Conservation (phyloP, 2,888 invertebrate genomes). For the Sepioteuthis lessoniana region DNA sequence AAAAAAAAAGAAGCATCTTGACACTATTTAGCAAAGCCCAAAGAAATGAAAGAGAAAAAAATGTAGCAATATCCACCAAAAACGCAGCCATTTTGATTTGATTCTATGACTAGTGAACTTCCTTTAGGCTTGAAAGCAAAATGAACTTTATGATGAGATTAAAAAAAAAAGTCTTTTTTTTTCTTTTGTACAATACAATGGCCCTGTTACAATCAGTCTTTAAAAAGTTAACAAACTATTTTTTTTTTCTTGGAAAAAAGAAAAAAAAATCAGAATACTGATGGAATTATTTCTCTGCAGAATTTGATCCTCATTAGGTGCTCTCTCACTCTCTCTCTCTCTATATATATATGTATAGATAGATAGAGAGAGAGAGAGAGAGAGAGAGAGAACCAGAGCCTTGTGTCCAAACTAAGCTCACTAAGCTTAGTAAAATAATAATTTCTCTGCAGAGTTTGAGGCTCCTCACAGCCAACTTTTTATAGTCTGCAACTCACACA, state of each 20-base stretch:
- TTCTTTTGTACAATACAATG: background rate
- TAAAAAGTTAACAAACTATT: background rate
- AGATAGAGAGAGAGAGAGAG: too few relatives aligned
- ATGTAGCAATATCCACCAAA: background rate
- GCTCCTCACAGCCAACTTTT: background rate
- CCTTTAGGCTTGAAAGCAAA: too few relatives aligned
- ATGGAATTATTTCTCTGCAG: background rate
- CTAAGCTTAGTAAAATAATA: background rate
- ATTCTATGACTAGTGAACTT: background rate
- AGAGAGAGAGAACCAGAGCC: too few relatives aligned
- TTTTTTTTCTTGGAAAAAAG: too few relatives aligned
- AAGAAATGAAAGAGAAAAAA: background rate
- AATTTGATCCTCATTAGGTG: background rate
- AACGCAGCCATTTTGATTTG: background rate
- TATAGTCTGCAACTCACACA: too few relatives aligned
- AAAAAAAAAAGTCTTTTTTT: background rate
- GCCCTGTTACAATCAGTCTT: background rate
- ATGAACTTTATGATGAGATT: constrained; percentile 14
- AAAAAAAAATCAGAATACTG: background rate
- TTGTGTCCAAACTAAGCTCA: background rate
- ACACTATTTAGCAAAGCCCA: background rate
- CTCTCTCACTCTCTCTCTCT: background rate
- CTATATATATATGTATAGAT: too few relatives aligned
- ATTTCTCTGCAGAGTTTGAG: background rate
- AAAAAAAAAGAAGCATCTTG: too few relatives aligned